These are phyloP conservation scores for Julus scanicus DNA, from an alignment of 2,888 invertebrate species.

Conservation along the genomic window DNA sequence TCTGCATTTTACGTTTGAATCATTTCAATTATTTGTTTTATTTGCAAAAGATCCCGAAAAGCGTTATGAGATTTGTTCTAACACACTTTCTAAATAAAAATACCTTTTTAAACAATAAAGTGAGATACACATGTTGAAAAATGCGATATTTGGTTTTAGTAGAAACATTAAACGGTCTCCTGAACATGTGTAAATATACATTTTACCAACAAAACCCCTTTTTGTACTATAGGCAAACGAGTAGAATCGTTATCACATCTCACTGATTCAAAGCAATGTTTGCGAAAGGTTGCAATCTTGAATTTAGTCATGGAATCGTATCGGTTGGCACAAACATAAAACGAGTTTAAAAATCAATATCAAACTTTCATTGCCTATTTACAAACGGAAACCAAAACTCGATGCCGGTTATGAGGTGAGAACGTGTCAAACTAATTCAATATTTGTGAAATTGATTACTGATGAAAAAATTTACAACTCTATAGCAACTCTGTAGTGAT, in stretches of 20 bases:
- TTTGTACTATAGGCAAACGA: background rate
- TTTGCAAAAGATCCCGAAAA: too few relatives aligned
- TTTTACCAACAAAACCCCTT: too few relatives aligned
- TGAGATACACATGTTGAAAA: too few relatives aligned
- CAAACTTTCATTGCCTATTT: background rate
- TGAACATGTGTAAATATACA: too few relatives aligned
- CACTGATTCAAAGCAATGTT: background rate
- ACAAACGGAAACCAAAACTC: slow-evolving; percentile 12
- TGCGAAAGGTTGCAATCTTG: background rate
- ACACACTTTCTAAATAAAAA: too few relatives aligned
- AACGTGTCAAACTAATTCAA: slow-evolving; percentile 22
- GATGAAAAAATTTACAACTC: background rate
- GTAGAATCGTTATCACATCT: background rate
- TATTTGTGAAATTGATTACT: background rate
- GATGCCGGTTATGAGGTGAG: slow-evolving; percentile 4
- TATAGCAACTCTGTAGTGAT: too few relatives aligned
- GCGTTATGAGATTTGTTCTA: too few relatives aligned
- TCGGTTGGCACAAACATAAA: slow-evolving; percentile 17
- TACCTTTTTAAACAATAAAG: too few relatives aligned
- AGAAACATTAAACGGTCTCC: too few relatives aligned
- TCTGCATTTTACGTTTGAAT: too few relatives aligned
- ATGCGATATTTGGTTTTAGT: too few relatives aligned
- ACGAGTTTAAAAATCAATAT: slow-evolving; percentile 16
- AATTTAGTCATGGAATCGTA: background rate
- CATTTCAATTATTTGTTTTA: too few relatives aligned